A percentile compares a stretch with the other conserved stretches of the same genome.
These are phyloP conservation scores for Cerastoderma edule DNA, from an alignment of 2,888 invertebrate species.

Conservation along the genomic window DNA sequence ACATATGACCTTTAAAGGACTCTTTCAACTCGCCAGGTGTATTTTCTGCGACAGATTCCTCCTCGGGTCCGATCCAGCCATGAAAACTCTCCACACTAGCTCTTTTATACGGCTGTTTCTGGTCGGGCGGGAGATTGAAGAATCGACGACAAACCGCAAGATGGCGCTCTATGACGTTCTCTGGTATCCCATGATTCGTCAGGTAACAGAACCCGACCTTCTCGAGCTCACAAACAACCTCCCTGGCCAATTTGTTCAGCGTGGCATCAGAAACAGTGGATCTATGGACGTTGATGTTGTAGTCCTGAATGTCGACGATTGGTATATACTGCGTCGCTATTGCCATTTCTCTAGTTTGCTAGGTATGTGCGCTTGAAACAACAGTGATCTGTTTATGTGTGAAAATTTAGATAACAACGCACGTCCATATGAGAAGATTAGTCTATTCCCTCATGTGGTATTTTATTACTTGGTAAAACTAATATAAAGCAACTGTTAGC, in stretches of 20 bases:
- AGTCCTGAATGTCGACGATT: neutral
- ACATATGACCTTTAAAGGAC: too few relatives aligned
- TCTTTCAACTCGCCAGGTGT: conserved; percentile 44
- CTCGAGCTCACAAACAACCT: neutral
- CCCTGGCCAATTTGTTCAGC: neutral
- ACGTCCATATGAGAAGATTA: too few relatives aligned
- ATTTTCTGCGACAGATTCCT: conserved; percentile 29
- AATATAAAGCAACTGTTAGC: too few relatives aligned
- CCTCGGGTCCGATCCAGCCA: conserved; percentile 30
- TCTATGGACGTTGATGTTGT: neutral
- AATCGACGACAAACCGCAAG: neutral
- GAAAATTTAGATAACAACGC: too few relatives aligned
- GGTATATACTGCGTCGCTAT: too few relatives aligned
- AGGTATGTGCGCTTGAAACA: too few relatives aligned
- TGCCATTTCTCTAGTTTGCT: too few relatives aligned
- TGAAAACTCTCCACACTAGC: conserved; percentile 7
- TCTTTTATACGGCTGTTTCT: conserved; percentile 32
- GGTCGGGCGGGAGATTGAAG: conserved; percentile 41
- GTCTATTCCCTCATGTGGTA: too few relatives aligned
- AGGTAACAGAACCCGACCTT: conserved; percentile 23
- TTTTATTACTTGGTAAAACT: too few relatives aligned
- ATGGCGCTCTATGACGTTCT: neutral
- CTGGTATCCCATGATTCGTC: conserved; percentile 14
- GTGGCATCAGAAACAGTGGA: neutral
- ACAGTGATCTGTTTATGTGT: too few relatives aligned